A percentile compares a stretch with the other conserved stretches of the same genome.
Evolutionary conservation across 2,113 vertebrate genomes (phyloP).

Genomic region (Lanius collurio): DNA sequence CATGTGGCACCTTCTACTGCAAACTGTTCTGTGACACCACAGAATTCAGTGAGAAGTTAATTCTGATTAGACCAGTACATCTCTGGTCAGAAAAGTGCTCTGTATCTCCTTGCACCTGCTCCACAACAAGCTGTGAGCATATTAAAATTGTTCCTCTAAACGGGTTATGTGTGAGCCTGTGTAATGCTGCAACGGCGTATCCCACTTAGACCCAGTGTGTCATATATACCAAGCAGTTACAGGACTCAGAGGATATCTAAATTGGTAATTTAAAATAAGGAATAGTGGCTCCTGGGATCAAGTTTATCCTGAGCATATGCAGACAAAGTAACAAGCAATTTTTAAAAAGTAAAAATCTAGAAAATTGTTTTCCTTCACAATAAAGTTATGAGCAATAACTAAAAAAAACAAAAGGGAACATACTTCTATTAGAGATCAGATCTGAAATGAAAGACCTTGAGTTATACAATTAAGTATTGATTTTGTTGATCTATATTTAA

Average conservation of each 20-base stretch:
- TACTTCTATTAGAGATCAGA: constrained; percentile 63
- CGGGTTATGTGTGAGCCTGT: not conserved
- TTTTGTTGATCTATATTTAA: constrained; percentile 78
- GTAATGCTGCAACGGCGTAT: not conserved
- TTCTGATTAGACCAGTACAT: not conserved
- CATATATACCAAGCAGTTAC: not conserved
- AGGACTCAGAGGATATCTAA: not conserved
- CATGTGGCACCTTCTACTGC: not conserved
- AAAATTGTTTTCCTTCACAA: constrained; percentile 47
- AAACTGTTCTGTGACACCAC: not conserved
- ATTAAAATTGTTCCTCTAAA: not conserved
- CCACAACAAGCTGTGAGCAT: not conserved
- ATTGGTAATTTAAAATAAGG: constrained; percentile 47
- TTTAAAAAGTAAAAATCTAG: constrained; percentile 23
- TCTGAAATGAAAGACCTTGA: constrained; percentile 69
- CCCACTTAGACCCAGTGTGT: not conserved
- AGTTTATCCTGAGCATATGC: constrained; percentile 49
- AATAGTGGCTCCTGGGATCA: constrained; percentile 22
- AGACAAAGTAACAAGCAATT: constrained; percentile 34
- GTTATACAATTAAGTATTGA: constrained; percentile 80
- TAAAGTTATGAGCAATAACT: constrained; percentile 62
- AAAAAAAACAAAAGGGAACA: constrained; percentile 48
- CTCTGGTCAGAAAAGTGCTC: not conserved
- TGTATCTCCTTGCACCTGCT: not conserved
- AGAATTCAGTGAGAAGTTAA: not conserved